A percentile compares a stretch with the other conserved stretches of the same genome.
Evolutionary conservation across 1,140 invertebrate genomes (phyloP).

Genomic region (Batillaria attramentaria): DNA sequence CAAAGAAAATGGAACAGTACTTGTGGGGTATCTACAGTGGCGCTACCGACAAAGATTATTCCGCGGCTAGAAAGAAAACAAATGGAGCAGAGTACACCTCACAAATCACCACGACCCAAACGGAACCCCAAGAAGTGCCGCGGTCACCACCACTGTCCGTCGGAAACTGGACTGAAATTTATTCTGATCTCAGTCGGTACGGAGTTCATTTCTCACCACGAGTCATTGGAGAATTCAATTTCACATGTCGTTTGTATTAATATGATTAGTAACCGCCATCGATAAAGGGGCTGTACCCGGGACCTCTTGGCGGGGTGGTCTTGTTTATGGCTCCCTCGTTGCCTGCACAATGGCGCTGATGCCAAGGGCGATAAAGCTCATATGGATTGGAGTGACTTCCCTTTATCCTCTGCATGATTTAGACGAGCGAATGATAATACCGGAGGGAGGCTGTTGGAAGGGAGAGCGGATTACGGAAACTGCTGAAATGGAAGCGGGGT

Average conservation of each 20-base stretch:
- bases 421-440: background rate
- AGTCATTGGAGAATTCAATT: background rate
- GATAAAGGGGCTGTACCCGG: too few species aligned
- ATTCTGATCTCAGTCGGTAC: background rate
- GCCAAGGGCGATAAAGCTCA: conserved; percentile 15
- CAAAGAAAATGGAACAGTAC: too few species aligned
- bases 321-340: background rate
- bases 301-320: background rate
- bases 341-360: background rate
- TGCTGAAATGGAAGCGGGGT: too few species aligned
- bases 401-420: background rate
- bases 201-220: background rate
- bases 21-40: too few species aligned
- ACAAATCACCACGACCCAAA: background rate
- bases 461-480: too few species aligned
- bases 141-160: too few species aligned
- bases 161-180: background rate
- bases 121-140: too few species aligned
- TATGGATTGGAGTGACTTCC: background rate
- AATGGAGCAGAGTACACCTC: background rate
- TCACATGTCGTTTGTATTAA: background rate
- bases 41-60: too few species aligned
- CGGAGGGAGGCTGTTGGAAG: background rate
- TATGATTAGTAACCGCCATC: conserved; percentile 6
- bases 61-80: background rate